Evolutionary conservation across 2,113 vertebrate species (phyloP), one percentile per base, ranked within the genome.

Genomic region (Erinaceus europaeus): DNA sequence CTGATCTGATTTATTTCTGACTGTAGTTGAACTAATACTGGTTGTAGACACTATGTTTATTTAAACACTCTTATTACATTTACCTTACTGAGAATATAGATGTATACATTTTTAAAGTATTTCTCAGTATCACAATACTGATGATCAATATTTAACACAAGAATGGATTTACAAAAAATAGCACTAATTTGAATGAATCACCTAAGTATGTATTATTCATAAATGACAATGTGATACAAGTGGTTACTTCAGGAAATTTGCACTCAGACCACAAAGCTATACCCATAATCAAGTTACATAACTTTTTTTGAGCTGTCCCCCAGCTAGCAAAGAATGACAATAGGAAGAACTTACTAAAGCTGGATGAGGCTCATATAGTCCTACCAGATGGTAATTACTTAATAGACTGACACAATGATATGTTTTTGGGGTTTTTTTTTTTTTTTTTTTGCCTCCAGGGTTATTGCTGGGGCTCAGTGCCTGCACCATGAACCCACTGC

Each of bases 1-100:
- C 40, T 94, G 77, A 95, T 91, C 57, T 88, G 92, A 93, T 94
- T 93, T 95, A 9, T 86, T 91, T 32, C 57, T 67, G 23, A 73
- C 79, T 84, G 36, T 38, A 95, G 81, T 71, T 90, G 88, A 93
- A 68, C 72, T 85, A 87, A 36, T 27, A 84, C 81, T 53, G 1
- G 2, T 59, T 68, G 80, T 59, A 88, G 75, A 88, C 7, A 65
- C 80, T 69, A 82, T 92, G 89, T 95, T 77, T 79, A 88, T 91
- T 92, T 93, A 85, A 93, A 86, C 68, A 32, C 5, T 7, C 10
- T 78, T 82, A 53, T 44, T 77, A 83, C 4, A 74, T 90, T 87
- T 91, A 79, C 32, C 17, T 4, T 68, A 55, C 8, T 67, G 20
- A 86, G 36, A 84, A 81, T 12, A 65, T n/a, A n/a, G n/a, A 40